Conservation (phyloP, 1,140 invertebrate genomes). For the Hormaphis cornu region DNA sequence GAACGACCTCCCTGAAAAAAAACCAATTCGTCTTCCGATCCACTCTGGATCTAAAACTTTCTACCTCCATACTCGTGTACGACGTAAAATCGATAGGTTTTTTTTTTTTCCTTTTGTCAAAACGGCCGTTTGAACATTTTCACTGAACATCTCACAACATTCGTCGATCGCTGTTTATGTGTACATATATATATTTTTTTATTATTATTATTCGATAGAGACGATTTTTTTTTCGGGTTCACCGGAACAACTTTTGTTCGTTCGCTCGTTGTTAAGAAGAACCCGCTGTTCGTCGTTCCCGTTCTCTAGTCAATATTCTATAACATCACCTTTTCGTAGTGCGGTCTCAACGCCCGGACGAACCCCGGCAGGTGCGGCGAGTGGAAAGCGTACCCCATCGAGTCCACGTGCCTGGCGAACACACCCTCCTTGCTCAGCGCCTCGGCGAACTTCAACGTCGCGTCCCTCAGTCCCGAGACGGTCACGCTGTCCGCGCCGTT, state of each 20-base stretch:
- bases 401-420: slow-evolving; percentile 72
- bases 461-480: slow-evolving; percentile 68
- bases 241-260: no score
- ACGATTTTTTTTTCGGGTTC: no score
- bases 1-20: no score
- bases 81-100: no score
- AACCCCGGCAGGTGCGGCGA: slow-evolving; percentile 18
- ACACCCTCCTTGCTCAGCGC: slow-evolving; percentile 60
- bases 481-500: slow-evolving; percentile 75
- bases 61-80: no score
- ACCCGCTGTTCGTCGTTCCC: not conserved
- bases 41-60: no score
- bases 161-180: no score
- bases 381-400: slow-evolving; percentile 76
- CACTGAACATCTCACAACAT: not conserved
- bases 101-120: no score
- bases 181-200: no score
- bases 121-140: not conserved
- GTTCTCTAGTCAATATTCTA: not conserved
- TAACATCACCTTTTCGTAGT: slow-evolving; percentile 18
- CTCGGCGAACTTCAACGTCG: slow-evolving; percentile 58
- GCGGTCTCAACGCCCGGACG: not conserved
- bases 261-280: no score
- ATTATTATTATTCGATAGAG: no score
- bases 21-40: no score